Conservation (phyloP, 2,797 vertebrate species). For the Helicolenus hilgendorfi region DNA sequence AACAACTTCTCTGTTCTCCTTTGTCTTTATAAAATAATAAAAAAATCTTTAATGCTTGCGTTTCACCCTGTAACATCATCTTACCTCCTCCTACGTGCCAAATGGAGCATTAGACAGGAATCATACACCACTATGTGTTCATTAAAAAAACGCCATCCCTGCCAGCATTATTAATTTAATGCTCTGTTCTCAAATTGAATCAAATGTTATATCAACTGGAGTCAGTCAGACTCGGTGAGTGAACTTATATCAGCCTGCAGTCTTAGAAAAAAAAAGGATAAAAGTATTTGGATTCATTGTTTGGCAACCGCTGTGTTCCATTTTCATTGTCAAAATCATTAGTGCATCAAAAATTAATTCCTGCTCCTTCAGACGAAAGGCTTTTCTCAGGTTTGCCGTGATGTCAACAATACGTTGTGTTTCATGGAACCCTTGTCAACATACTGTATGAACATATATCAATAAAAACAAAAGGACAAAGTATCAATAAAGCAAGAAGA, state of each 20-base stretch:
- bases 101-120: slow-evolving; percentile 56
- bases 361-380: neutral
- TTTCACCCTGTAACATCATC: slow-evolving; percentile 61
- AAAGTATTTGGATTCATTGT: neutral
- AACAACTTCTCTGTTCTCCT: slow-evolving; percentile 20
- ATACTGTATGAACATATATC: neutral
- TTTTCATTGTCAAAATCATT: slow-evolving; percentile 25
- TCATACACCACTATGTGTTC: slow-evolving; percentile 43
- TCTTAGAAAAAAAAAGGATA: neutral
- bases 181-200: slow-evolving; percentile 54
- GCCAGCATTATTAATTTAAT: slow-evolving; percentile 61
- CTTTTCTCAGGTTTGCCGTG: neutral
- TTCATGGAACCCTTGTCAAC: slow-evolving; percentile 28
- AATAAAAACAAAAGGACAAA: neutral
- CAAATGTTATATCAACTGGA: slow-evolving; percentile 42
- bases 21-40: slow-evolving; percentile 28
- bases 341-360: slow-evolving; percentile 16
- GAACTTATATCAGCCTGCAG: slow-evolving; percentile 25
- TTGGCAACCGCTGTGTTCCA: neutral
- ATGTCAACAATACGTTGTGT: slow-evolving; percentile 23
- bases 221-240: slow-evolving; percentile 1
- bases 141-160: slow-evolving; percentile 29
- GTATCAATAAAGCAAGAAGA: neutral
- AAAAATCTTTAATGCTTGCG: slow-evolving; percentile 15
- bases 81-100: slow-evolving; percentile 39